These are phyloP conservation scores for Sminthurinus aureus DNA, from an alignment of 2,888 invertebrate genomes.

Conservation along the genomic window DNA sequence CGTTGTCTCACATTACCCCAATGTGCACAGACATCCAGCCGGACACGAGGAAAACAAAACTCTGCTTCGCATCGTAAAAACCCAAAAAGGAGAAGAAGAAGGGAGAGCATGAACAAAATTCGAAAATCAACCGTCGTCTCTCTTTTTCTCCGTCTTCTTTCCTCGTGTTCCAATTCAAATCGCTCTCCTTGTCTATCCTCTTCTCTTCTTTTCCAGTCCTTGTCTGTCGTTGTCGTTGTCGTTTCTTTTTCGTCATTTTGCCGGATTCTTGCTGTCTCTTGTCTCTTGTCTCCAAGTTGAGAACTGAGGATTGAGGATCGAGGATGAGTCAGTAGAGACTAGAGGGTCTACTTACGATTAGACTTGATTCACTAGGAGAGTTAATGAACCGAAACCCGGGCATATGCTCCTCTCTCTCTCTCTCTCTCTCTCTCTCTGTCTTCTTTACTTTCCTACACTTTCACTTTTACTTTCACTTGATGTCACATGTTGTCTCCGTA, in stretches of 20 bases:
- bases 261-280: background rate
- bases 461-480: background rate
- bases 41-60: no score
- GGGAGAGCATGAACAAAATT: background rate
- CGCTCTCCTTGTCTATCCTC: background rate
- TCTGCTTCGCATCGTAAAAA: no score
- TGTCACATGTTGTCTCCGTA: background rate
- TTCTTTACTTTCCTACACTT: background rate
- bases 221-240: background rate
- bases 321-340: constrained; percentile 8
- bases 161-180: no score
- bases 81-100: no score
- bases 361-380: constrained; percentile 21
- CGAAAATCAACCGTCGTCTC: background rate
- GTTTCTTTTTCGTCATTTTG: background rate
- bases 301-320: background rate
- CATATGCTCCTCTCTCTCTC: constrained; percentile 26
- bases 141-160: background rate
- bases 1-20: no score
- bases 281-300: background rate
- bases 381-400: constrained; percentile 51
- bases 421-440: background rate
- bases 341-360: background rate
- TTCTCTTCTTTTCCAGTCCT: background rate
- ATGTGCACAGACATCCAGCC: no score